These are phyloP conservation scores for Oryzias celebensis DNA, from an alignment of 2,113 vertebrate species.

Conservation along the genomic window DNA sequence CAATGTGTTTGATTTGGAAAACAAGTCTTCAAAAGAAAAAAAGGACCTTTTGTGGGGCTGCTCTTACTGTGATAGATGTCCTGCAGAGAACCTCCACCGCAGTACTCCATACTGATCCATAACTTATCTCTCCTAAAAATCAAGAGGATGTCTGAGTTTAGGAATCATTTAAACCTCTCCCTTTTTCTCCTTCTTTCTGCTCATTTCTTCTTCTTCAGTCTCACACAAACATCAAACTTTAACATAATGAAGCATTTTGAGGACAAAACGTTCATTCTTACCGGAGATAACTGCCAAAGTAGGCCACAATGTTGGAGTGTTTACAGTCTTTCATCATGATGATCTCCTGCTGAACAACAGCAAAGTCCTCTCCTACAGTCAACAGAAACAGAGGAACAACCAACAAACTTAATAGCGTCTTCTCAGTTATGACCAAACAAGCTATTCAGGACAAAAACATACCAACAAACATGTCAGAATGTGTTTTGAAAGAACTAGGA, in stretches of 20 bases:
- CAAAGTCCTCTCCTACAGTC: conserved; percentile 95
- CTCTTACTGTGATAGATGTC: conserved; percentile 94
- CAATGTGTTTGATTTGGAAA: too few relatives aligned
- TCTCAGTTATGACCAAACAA: too few relatives aligned
- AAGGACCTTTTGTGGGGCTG: neutral
- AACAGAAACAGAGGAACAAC: conserved; percentile 4
- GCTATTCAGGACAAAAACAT: too few relatives aligned
- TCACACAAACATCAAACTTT: neutral
- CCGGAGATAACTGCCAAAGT: conserved; percentile 99
- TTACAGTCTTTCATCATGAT: conserved; percentile 99
- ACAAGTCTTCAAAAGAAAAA: too few relatives aligned
- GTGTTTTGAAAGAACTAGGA: neutral
- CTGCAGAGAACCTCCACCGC: conserved; percentile 96
- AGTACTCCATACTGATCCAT: conserved; percentile 99
- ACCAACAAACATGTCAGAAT: neutral
- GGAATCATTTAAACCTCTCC: neutral
- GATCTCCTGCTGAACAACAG: conserved; percentile 99
- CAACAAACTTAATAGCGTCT: neutral
- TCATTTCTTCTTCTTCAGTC: neutral
- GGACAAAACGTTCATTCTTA: conserved; percentile 58
- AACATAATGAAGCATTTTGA: neutral
- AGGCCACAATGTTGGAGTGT: conserved; percentile 98
- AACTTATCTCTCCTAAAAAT: conserved; percentile 92
- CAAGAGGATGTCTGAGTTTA: conserved; percentile 9
- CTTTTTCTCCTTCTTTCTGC: neutral